phyloP scores from a whole-genome alignment of 2,113 vertebrate genomes.

The Passer domesticus region DNA sequence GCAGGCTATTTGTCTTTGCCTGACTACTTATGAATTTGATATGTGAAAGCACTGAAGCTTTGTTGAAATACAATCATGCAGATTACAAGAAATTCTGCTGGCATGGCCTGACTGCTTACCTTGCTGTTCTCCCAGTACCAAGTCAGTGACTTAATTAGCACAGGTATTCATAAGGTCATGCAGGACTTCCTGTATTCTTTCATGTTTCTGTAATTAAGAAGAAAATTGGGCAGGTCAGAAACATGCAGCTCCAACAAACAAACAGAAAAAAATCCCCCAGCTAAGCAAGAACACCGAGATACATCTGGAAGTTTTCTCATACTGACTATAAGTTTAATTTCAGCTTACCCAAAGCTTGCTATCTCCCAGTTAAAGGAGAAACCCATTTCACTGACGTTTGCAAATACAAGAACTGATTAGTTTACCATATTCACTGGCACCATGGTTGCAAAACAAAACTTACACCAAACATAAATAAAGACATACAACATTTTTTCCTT shows the following conservation, averaged over 20 bases:
- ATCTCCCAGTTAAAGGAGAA: not conserved
- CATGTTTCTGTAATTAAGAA: slow-evolving; percentile 74
- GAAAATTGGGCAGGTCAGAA: slow-evolving; percentile 62
- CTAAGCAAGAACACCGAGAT: not conserved
- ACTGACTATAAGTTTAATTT: not conserved
- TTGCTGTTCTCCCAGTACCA: slow-evolving; percentile 46
- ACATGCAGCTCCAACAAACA: not conserved
- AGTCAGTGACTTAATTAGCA: slow-evolving; percentile 56
- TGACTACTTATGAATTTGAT: slow-evolving; percentile 46
- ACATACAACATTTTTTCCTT: not conserved
- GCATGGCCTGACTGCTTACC: slow-evolving; percentile 65
- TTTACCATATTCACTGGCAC: slow-evolving; percentile 22
- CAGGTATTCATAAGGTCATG: slow-evolving; percentile 50
- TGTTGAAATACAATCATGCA: slow-evolving; percentile 47
- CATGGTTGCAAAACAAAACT: slow-evolving; percentile 45
- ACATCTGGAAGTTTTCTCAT: not conserved
- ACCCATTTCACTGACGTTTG: not conserved
- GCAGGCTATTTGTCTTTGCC: slow-evolving; percentile 36
- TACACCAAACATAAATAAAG: slow-evolving; percentile 13
- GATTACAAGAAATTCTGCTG: slow-evolving; percentile 53
- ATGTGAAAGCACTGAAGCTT: slow-evolving; percentile 47
- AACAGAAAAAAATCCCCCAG: not conserved
- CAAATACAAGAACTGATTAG: not conserved
- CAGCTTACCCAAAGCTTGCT: not conserved
- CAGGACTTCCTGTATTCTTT: slow-evolving; percentile 61